phyloP scores from a whole-genome alignment of 1,140 invertebrate species.

The Bilobella aurantiaca region DNA sequence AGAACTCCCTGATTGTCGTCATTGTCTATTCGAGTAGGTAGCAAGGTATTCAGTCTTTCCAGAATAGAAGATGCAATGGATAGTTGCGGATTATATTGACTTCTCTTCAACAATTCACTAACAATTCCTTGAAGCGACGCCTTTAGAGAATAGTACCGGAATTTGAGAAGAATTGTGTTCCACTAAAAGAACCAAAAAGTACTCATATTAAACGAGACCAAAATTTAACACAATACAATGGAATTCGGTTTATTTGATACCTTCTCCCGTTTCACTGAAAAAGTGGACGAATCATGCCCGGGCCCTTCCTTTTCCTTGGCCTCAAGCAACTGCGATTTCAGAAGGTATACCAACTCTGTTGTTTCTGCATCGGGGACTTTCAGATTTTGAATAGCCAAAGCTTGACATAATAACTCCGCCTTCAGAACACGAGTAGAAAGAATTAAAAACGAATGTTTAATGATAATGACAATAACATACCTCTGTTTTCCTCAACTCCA shows the following conservation, averaged over 20 bases:
- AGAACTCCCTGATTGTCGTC: slow-evolving; percentile 38
- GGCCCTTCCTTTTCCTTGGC: slow-evolving; percentile 21
- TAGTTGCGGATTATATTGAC: slow-evolving; percentile 67
- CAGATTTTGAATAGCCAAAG: slow-evolving; percentile 7
- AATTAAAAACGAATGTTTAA: not conserved
- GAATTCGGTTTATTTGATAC: slow-evolving; percentile 20
- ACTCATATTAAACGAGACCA: no score
- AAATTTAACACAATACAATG: no score
- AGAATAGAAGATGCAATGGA: slow-evolving; percentile 77
- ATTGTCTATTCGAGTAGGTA: slow-evolving; percentile 28
- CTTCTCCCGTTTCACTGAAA: slow-evolving; percentile 32
- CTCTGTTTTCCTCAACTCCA: slow-evolving; percentile 76
- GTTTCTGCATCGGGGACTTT: slow-evolving; percentile 21
- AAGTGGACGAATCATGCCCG: slow-evolving; percentile 4
- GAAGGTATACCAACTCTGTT: slow-evolving; percentile 22
- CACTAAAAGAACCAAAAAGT: no score
- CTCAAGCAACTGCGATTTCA: slow-evolving; percentile 18
- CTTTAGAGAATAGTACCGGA: slow-evolving; percentile 65
- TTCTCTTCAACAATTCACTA: slow-evolving; percentile 67
- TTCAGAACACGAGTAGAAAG: no score
- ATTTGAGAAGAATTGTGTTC: slow-evolving; percentile 73
- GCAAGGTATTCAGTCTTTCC: slow-evolving; percentile 68
- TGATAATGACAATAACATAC: slow-evolving; percentile 40
- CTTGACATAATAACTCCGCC: slow-evolving; percentile 30
- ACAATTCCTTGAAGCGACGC: slow-evolving; percentile 66